A percentile compares a stretch with the other conserved stretches of the same genome.
Evolutionary conservation across 2,113 vertebrate genomes (phyloP).

Genomic region (Machaerirhynchus nigripectus): DNA sequence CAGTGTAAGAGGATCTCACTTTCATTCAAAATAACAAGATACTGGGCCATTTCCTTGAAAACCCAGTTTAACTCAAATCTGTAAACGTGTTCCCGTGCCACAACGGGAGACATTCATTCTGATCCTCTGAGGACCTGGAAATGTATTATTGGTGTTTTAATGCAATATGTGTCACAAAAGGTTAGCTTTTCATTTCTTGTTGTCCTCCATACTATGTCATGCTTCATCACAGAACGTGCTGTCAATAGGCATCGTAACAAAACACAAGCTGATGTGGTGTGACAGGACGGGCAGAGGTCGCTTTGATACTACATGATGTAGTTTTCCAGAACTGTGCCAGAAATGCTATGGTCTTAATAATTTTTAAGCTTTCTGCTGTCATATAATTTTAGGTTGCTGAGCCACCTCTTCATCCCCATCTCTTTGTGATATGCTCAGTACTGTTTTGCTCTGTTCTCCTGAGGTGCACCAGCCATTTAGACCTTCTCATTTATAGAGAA

Average conservation of each 20-base stretch:
- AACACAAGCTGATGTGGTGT: conserved; percentile 14
- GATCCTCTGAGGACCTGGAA: not conserved
- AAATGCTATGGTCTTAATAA: not conserved
- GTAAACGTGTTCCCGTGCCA: not conserved
- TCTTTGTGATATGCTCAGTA: not conserved
- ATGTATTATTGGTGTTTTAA: not conserved
- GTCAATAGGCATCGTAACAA: conserved; percentile 4
- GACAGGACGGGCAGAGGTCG: not conserved
- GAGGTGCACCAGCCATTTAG: not conserved
- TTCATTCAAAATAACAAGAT: not conserved
- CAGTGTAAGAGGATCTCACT: not conserved
- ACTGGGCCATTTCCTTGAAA: not conserved
- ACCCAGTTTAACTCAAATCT: not conserved
- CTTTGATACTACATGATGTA: not conserved
- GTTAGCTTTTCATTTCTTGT: conserved; percentile 29
- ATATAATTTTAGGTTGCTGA: not conserved
- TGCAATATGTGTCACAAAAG: not conserved
- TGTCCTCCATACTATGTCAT: not conserved
- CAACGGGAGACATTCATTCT: not conserved
- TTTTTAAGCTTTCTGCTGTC: not conserved
- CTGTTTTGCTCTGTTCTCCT: rapidly evolving
- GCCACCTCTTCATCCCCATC: not conserved
- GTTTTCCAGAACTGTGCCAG: not conserved
- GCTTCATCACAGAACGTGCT: not conserved
- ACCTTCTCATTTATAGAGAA: not conserved